These are phyloP conservation scores for Panurus biarmicus DNA, from an alignment of 2,113 vertebrate genomes.

Conservation along the genomic window DNA sequence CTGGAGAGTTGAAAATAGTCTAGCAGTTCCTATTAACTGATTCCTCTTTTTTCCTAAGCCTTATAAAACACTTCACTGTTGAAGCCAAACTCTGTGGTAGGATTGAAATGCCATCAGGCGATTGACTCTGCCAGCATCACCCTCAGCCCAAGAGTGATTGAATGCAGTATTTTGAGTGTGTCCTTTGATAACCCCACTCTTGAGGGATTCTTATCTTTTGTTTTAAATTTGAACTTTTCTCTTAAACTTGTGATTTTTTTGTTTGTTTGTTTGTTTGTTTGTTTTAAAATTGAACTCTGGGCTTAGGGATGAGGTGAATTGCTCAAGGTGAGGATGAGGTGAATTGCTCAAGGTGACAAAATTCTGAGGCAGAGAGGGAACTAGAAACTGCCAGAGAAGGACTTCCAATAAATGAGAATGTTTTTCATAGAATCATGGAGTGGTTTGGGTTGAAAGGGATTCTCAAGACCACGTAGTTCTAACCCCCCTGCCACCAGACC, in stretches of 20 bases:
- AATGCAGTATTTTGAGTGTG: background rate
- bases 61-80: background rate
- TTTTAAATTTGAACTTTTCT: background rate
- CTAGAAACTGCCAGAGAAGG: background rate
- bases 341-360: background rate
- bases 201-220: background rate
- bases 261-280: background rate
- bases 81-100: background rate
- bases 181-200: background rate
- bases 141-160: rapidly evolving
- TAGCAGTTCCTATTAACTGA: background rate
- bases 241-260: background rate
- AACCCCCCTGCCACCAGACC: background rate
- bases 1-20: background rate
- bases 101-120: background rate
- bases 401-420: background rate
- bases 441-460: background rate
- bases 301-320: background rate
- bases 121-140: background rate
- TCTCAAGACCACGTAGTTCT: rapidly evolving
- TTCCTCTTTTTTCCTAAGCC: background rate
- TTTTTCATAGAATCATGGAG: background rate
- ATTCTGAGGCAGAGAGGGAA: background rate
- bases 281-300: background rate
- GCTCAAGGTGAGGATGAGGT: background rate